phyloP scores from a whole-genome alignment of 2,888 invertebrate genomes.

The Lacanobia wlatinum region DNA sequence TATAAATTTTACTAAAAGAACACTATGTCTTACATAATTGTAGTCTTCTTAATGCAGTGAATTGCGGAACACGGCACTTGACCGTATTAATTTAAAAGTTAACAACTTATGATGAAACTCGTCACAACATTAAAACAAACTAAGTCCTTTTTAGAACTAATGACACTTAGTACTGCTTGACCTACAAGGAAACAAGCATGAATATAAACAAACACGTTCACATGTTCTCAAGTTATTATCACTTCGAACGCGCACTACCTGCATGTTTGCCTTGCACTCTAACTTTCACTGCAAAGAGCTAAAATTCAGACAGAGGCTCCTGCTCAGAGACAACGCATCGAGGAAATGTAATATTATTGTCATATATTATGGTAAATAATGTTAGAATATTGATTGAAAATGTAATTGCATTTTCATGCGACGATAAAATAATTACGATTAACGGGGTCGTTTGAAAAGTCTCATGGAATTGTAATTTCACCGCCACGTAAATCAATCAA shows the following conservation, averaged over 20 bases:
- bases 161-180: slow-evolving; percentile 13
- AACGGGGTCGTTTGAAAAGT: not conserved
- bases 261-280: slow-evolving; percentile 49
- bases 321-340: slow-evolving; percentile 37
- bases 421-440: not conserved
- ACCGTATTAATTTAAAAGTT: not conserved
- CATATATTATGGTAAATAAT: not conserved
- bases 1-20: not conserved
- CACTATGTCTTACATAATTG: not conserved
- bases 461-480: slow-evolving; percentile 5
- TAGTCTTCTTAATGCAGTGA: not conserved
- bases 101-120: not conserved
- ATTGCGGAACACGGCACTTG: not conserved
- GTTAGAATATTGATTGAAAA: slow-evolving; percentile 2
- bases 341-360: slow-evolving; percentile 30
- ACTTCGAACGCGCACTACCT: slow-evolving; percentile 19
- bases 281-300: slow-evolving; percentile 58
- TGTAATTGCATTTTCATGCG: slow-evolving; percentile 1
- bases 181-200: slow-evolving; percentile 37
- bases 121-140: slow-evolving; percentile 1
- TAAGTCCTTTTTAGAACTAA: slow-evolving; percentile 15
- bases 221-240: slow-evolving; percentile 38
- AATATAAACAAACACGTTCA: slow-evolving; percentile 18
- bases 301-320: slow-evolving; percentile 39
- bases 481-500: not conserved